Percentiles rank a stretch among this genome's conserved stretches.
Conservation (phyloP, 2,113 vertebrate genomes). For the Lepus timidus region DNA sequence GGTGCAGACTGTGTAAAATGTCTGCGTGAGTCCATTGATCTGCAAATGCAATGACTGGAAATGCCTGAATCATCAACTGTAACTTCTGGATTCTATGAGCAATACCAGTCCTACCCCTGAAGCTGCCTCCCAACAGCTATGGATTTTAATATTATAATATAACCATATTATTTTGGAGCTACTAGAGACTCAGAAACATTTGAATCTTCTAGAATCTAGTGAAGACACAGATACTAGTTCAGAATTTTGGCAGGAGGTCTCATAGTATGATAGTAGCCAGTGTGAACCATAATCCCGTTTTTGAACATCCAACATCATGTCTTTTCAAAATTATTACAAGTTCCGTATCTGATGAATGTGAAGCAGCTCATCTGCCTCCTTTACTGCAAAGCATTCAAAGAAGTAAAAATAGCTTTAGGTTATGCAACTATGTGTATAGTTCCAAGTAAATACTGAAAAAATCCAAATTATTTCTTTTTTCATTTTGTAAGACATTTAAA, state of each 20-base stretch:
- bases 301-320: neutral
- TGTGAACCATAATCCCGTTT: neutral
- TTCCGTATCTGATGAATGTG: neutral
- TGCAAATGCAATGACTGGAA: conserved; percentile 66
- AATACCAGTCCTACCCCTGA: conserved; percentile 6
- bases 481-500: conserved; percentile 50
- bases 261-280: neutral
- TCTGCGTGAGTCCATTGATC: conserved; percentile 32
- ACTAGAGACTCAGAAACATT: neutral
- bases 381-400: conserved; percentile 11
- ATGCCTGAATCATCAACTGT: conserved; percentile 80
- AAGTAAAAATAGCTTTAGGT: neutral
- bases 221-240: neutral
- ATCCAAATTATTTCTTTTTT: neutral
- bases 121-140: conserved; percentile 40
- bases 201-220: neutral
- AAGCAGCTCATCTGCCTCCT: neutral
- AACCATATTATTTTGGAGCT: conserved; percentile 49
- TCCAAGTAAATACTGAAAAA: conserved; percentile 35
- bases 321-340: neutral
- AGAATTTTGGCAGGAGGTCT: neutral
- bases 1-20: neutral
- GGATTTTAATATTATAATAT: conserved; percentile 69
- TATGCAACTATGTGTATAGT: conserved; percentile 31
- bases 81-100: conserved; percentile 56